phyloP scores from a whole-genome alignment of 2,888 invertebrate genomes.

The Pasiphila rectangulata region DNA sequence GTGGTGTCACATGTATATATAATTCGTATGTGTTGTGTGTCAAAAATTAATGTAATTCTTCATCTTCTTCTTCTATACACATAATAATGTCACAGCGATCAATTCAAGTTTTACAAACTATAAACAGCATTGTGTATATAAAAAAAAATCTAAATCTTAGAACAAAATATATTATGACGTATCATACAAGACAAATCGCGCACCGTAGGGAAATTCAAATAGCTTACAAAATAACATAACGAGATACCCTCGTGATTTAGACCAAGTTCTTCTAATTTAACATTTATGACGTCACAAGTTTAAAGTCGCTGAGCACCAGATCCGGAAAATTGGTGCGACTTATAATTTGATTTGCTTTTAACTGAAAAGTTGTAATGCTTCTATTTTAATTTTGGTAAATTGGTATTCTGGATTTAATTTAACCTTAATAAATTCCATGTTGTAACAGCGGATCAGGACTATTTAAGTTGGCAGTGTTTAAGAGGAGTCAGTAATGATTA shows the following conservation, averaged over 20 bases:
- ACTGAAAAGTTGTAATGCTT: not conserved
- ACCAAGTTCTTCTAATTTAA: constrained; percentile 27
- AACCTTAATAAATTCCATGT: not conserved
- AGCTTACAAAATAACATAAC: constrained; percentile 26
- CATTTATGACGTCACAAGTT: constrained; percentile 12
- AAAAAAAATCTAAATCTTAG: no score
- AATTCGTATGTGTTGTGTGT: no score
- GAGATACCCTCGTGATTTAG: constrained; percentile 11
- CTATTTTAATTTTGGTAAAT: not conserved
- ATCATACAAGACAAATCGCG: not conserved
- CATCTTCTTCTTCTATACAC: no score
- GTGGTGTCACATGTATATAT: no score
- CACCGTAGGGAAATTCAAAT: constrained; percentile 21
- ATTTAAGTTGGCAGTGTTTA: no score
- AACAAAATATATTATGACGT: no score
- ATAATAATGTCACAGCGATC: no score
- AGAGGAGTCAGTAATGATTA: no score
- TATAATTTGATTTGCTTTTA: not conserved
- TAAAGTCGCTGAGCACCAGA: constrained; percentile 5
- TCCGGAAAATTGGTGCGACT: constrained; percentile 8
- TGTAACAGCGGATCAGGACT: no score
- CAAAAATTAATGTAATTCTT: no score
- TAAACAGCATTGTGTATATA: no score
- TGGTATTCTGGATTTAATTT: not conserved
- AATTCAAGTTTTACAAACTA: no score